These are phyloP conservation scores for Eclectus roratus DNA, from an alignment of 2,113 vertebrate species.

Conservation along the genomic window DNA sequence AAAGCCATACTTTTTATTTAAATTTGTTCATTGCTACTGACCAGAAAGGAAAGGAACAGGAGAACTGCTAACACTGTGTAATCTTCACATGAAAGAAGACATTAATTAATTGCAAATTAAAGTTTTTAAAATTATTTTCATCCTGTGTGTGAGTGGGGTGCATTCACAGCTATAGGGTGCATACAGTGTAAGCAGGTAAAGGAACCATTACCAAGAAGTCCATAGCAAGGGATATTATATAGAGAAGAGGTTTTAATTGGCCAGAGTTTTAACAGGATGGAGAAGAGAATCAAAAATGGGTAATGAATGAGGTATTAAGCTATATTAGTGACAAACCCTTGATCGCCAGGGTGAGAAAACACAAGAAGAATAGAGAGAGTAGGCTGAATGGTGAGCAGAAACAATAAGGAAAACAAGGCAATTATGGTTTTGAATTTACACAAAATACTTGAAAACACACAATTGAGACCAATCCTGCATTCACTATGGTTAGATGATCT, in stretches of 20 bases:
- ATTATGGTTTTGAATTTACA: slow-evolving; percentile 24
- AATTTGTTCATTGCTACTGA: not conserved
- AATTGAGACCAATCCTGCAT: slow-evolving; percentile 1
- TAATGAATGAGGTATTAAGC: not conserved
- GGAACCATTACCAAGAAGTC: not conserved
- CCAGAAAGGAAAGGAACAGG: not conserved
- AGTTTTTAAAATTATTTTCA: not conserved
- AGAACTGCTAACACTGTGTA: not conserved
- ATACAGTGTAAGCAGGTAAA: not conserved
- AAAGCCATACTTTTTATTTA: not conserved
- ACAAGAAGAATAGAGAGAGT: not conserved
- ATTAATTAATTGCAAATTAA: not conserved
- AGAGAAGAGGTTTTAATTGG: not conserved
- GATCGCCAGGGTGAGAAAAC: not conserved
- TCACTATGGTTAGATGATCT: not conserved
- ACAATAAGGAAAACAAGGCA: not conserved
- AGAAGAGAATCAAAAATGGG: not conserved
- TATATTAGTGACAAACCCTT: not conserved
- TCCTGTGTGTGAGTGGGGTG: rapidly evolving
- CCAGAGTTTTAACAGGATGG: not conserved
- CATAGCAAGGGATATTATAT: not conserved
- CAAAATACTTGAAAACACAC: slow-evolving; percentile 2
- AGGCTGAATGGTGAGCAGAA: not conserved
- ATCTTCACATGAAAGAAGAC: not conserved
- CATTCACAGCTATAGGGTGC: rapidly evolving